A percentile compares a stretch with the other conserved stretches of the same genome.
Evolutionary conservation across 1,140 invertebrate genomes (phyloP).

Genomic region (Helicoverpa armigera): DNA sequence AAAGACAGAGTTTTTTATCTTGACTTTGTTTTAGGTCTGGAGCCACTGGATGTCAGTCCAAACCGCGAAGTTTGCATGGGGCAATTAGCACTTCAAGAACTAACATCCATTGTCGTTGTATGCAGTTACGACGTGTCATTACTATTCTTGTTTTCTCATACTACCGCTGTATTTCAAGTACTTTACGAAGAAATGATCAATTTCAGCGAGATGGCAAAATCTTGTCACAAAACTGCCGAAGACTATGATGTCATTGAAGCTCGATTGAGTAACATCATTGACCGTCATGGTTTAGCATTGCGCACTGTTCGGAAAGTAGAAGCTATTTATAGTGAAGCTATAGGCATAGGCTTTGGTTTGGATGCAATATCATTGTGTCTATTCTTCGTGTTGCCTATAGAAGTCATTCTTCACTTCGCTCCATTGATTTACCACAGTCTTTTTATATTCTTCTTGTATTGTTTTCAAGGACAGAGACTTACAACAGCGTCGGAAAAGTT

Average conservation of each 20-base stretch:
- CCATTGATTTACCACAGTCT: slow-evolving; percentile 72
- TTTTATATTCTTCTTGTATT: slow-evolving; percentile 76
- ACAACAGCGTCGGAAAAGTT: slow-evolving; percentile 72
- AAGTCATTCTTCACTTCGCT: slow-evolving; percentile 68
- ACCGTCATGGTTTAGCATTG: slow-evolving; percentile 66
- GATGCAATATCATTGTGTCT: slow-evolving; percentile 73
- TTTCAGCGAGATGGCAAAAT: slow-evolving; percentile 58
- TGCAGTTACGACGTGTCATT: slow-evolving; percentile 72
- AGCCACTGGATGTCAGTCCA: slow-evolving; percentile 63
- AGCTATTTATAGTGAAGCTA: slow-evolving; percentile 71
- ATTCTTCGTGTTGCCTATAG: slow-evolving; percentile 69
- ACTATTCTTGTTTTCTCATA: slow-evolving; percentile 71
- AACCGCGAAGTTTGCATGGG: slow-evolving; percentile 66
- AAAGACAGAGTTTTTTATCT: too few species aligned
- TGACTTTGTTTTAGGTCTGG: slow-evolving; percentile 65
- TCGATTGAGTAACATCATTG: too few species aligned
- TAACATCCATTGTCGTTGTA: slow-evolving; percentile 62
- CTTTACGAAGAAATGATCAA: slow-evolving; percentile 68
- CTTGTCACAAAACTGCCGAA: slow-evolving; percentile 61
- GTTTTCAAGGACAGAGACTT: slow-evolving; percentile 73
- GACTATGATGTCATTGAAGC: not conserved
- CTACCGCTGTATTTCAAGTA: slow-evolving; percentile 70
- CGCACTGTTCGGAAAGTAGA: slow-evolving; percentile 63
- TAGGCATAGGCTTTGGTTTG: slow-evolving; percentile 74
- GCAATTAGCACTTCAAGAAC: slow-evolving; percentile 62